These are phyloP conservation scores for Eristalis tenax DNA, from an alignment of 2,888 invertebrate genomes.

Conservation along the genomic window DNA sequence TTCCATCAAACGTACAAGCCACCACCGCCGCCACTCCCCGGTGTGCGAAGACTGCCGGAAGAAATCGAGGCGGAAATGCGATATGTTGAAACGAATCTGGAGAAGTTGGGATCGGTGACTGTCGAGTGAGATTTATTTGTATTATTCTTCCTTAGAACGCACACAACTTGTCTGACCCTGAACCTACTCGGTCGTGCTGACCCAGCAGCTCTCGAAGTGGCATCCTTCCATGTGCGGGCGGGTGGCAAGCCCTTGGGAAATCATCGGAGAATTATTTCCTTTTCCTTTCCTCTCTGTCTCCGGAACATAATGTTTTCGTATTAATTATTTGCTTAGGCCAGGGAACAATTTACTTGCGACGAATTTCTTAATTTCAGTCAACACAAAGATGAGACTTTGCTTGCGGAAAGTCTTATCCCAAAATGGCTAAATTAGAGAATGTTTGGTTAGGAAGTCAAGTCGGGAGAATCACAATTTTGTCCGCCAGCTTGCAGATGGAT, in stretches of 20 bases:
- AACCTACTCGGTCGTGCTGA: background rate
- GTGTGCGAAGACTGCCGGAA: constrained; percentile 87
- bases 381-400: background rate
- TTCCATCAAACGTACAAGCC: constrained; percentile 87
- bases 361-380: constrained; percentile 7
- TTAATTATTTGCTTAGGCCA: constrained; percentile 25
- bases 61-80: constrained; percentile 91
- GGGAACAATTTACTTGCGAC: constrained; percentile 15
- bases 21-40: constrained; percentile 85
- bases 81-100: constrained; percentile 87
- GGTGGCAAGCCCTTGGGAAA: constrained; percentile 23
- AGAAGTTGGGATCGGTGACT: constrained; percentile 87
- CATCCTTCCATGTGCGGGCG: background rate
- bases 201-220: background rate
- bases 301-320: background rate
- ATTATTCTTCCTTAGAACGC: background rate
- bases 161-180: background rate
- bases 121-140: constrained; percentile 84
- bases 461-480: background rate
- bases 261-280: constrained; percentile 4
- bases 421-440: background rate
- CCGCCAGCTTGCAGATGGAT: background rate
- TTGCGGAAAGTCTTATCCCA: background rate
- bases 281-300: background rate
- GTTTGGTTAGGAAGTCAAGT: background rate